Conservation (phyloP, 2,888 invertebrate genomes). For the Heliconius charithonia region DNA sequence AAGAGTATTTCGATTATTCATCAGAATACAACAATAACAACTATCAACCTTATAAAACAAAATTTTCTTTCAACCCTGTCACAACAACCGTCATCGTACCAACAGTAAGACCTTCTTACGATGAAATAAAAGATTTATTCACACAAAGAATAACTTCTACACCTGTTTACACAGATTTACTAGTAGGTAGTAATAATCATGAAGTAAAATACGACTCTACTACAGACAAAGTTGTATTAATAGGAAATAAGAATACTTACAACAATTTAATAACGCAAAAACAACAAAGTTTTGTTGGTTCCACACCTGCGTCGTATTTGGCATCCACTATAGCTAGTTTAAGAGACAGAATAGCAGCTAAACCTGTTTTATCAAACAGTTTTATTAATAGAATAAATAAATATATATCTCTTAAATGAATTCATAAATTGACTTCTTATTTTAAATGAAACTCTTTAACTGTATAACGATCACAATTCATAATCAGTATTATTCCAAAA, state of each 20-base stretch:
- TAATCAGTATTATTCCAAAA: background rate
- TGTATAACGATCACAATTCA: too few species aligned
- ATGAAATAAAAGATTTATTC: constrained; percentile 64
- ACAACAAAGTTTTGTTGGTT: constrained; percentile 26
- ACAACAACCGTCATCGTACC: constrained; percentile 34
- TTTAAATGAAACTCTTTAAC: too few species aligned
- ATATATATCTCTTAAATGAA: constrained; percentile 66
- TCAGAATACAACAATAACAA: constrained; percentile 55
- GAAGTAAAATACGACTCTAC: constrained; percentile 42
- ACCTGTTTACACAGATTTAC: constrained; percentile 42
- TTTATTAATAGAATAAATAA: constrained; percentile 74
- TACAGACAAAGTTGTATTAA: constrained; percentile 44
- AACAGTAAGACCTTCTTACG: constrained; percentile 53
- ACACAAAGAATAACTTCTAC: constrained; percentile 53
- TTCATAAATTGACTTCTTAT: too few species aligned
- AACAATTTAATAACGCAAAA: constrained; percentile 32
- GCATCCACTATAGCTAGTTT: constrained; percentile 68
- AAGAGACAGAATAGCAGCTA: constrained; percentile 62
- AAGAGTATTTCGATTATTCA: constrained; percentile 68
- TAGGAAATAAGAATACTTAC: constrained; percentile 44
- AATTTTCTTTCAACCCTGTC: constrained; percentile 53
- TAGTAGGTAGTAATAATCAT: constrained; percentile 34
- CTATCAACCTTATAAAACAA: constrained; percentile 63
- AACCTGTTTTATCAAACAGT: constrained; percentile 64
- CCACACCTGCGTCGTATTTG: constrained; percentile 56